These are phyloP conservation scores for Probosciger aterrimus DNA, from an alignment of 2,113 vertebrate genomes.

Conservation along the genomic window DNA sequence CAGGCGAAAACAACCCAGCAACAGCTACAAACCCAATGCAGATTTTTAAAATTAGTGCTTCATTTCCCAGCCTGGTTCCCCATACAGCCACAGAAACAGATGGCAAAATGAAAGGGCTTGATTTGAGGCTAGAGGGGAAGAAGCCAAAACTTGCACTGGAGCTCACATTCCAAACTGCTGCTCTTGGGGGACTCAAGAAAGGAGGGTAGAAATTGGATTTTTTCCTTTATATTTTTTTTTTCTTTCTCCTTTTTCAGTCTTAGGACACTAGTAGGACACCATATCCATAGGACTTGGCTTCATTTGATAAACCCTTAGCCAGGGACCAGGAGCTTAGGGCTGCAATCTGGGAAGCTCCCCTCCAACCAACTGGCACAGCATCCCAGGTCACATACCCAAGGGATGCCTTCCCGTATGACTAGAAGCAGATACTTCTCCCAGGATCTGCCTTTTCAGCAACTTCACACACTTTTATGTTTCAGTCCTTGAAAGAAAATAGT, in stretches of 20 bases:
- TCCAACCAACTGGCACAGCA: not conserved
- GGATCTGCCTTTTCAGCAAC: not conserved
- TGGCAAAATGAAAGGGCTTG: slow-evolving; percentile 15
- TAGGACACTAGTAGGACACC: not conserved
- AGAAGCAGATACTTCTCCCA: not conserved
- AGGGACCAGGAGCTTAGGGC: not conserved
- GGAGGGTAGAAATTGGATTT: not conserved
- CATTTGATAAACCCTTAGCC: not conserved
- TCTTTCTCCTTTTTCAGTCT: not conserved
- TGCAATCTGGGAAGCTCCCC: not conserved
- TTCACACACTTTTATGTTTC: not conserved
- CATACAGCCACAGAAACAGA: slow-evolving; percentile 15
- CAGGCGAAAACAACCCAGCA: not conserved
- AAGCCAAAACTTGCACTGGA: slow-evolving; percentile 15
- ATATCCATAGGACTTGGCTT: not conserved
- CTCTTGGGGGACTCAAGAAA: not conserved
- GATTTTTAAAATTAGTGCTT: slow-evolving; percentile 18
- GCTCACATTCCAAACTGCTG: not conserved
- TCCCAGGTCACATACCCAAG: not conserved
- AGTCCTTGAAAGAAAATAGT: not conserved
- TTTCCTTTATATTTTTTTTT: not conserved
- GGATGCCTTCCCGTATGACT: accelerated
- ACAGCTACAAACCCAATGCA: not conserved
- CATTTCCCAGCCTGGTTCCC: not conserved
- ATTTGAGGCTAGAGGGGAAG: not conserved